Conservation (phyloP, 2,113 vertebrate species). For the Charadrius vociferus region DNA sequence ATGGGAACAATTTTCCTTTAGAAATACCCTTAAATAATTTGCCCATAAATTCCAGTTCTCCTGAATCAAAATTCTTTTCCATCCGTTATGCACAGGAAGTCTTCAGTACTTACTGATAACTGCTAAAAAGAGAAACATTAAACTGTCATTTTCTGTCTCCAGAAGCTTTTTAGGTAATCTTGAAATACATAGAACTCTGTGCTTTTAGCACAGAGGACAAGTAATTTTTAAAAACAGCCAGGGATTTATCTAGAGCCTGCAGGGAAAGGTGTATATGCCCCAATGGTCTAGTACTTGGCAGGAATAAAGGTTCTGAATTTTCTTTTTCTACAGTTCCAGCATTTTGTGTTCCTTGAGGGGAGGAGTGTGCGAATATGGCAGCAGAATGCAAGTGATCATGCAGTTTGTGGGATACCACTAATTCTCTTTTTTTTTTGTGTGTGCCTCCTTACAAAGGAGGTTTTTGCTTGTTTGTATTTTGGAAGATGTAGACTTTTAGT, state of each 20-base stretch:
- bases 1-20: constrained; percentile 7
- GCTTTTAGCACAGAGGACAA: neutral
- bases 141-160: neutral
- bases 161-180: neutral
- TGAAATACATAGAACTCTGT: neutral
- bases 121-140: constrained; percentile 1
- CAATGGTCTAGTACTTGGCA: neutral
- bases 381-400: neutral
- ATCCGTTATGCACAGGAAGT: neutral
- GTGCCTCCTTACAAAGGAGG: neutral
- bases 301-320: neutral
- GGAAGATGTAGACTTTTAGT: neutral
- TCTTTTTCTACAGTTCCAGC: neutral
- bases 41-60: neutral
- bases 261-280: neutral
- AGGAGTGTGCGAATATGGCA: neutral
- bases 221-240: neutral
- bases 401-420: constrained; percentile 47
- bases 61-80: neutral
- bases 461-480: constrained; percentile 21
- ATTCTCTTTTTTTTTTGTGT: neutral
- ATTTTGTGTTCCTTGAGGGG: neutral
- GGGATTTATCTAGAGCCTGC: neutral
- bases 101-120: neutral
- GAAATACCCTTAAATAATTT: neutral